These are phyloP conservation scores for Halocynthia aurantium DNA, from an alignment of 23 tunicate genomes.

Conservation along the genomic window DNA sequence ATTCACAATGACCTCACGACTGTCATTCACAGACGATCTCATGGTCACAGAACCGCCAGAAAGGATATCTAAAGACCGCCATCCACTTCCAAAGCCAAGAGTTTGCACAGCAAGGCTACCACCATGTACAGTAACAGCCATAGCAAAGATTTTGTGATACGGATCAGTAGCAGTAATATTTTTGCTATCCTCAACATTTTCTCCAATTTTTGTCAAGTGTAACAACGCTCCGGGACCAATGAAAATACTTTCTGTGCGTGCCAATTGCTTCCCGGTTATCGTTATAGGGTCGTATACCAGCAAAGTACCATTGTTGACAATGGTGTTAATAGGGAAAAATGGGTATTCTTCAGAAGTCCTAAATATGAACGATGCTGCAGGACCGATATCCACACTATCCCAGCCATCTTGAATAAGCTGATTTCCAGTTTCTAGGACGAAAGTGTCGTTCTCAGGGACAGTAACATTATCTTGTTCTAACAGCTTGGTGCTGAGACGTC, in stretches of 20 bases:
- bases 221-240: too few relatives aligned
- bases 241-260: too few relatives aligned
- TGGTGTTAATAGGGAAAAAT: constrained; percentile 1
- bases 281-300: constrained; percentile 10
- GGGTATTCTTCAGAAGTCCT: too few relatives aligned
- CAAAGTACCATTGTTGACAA: constrained; percentile 3
- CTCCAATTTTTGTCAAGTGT: too few relatives aligned
- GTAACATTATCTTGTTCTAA: not conserved
- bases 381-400: constrained; percentile 1
- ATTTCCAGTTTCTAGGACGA: not conserved
- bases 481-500: not conserved
- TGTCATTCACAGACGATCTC: constrained; percentile 3
- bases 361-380: too few relatives aligned
- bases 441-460: not conserved
- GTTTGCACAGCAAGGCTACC: not conserved
- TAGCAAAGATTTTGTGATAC: constrained; percentile 6
- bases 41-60: not conserved
- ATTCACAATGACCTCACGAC: not conserved
- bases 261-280: constrained; percentile 1
- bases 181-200: too few relatives aligned
- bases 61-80: not conserved
- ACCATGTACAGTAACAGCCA: not conserved
- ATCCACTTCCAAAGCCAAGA: constrained; percentile 12
- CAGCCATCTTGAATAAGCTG: constrained; percentile 9
- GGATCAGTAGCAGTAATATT: too few relatives aligned